Percentiles rank a stretch among this genome's conserved stretches.
phyloP scores from a whole-genome alignment of 92 coral and sea anemone genomes.

The Actinernus sp. region DNA sequence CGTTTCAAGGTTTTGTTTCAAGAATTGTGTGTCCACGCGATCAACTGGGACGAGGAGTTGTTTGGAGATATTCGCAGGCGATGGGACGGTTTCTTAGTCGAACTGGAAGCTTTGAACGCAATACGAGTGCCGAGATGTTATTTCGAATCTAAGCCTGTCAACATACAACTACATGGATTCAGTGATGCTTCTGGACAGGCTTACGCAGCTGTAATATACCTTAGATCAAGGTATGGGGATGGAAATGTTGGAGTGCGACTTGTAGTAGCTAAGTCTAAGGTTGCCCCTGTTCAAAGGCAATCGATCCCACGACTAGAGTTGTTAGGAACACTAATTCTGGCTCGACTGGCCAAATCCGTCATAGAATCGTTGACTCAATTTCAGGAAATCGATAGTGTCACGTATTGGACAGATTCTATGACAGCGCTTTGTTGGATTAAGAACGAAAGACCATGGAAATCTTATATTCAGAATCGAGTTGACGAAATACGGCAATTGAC shows the following conservation, averaged over 20 bases:
- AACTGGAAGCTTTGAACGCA: background rate
- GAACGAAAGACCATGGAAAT: slow-evolving; percentile 31
- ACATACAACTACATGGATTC: slow-evolving; percentile 42
- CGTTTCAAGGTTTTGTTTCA: slow-evolving; percentile 26
- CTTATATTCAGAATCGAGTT: slow-evolving; percentile 30
- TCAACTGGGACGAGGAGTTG: background rate
- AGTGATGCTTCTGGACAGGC: slow-evolving; percentile 56
- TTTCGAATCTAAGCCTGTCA: background rate
- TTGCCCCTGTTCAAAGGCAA: slow-evolving; percentile 45
- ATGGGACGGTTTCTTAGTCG: background rate
- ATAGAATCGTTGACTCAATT: background rate
- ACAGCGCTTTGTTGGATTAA: slow-evolving; percentile 49
- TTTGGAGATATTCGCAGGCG: background rate
- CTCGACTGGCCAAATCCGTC: background rate
- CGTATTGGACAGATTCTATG: slow-evolving; percentile 49
- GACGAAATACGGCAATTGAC: slow-evolving; percentile 31
- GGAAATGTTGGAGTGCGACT: slow-evolving; percentile 20
- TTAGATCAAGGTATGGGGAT: slow-evolving; percentile 21
- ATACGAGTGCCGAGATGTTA: background rate
- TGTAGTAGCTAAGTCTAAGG: slow-evolving; percentile 14
- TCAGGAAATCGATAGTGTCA: background rate
- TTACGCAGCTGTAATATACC: slow-evolving; percentile 48
- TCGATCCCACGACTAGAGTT: slow-evolving; percentile 42
- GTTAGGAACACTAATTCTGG: background rate
- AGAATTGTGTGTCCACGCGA: background rate